Evolutionary conservation across 2,797 vertebrate genomes (phyloP).

Genomic region (Sebastes flavidus): DNA sequence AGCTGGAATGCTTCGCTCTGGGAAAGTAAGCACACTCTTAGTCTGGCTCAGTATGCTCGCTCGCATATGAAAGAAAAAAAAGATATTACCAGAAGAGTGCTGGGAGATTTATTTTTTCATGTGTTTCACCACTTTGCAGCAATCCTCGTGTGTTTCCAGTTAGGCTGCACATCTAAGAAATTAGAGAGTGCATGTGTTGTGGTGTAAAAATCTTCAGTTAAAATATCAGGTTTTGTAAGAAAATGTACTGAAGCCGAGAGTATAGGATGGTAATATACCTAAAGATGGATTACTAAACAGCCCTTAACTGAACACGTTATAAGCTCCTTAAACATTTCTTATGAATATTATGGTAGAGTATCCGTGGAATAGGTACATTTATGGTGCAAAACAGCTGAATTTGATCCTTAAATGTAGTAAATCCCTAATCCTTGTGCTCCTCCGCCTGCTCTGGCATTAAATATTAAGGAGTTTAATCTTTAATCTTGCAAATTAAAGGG

Average conservation of each 20-base stretch:
- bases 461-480: not conserved
- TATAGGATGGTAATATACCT: not conserved
- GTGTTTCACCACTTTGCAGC: constrained; percentile 23
- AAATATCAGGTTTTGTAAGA: constrained; percentile 13
- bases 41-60: constrained; percentile 10
- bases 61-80: constrained; percentile 17
- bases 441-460: not conserved
- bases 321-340: not conserved
- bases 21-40: constrained; percentile 91
- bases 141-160: constrained; percentile 31
- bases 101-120: constrained; percentile 11
- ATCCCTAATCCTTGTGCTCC: not conserved
- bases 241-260: not conserved
- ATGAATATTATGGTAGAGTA: not conserved
- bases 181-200: not conserved
- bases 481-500: not conserved
- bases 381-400: not conserved
- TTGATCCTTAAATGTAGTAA: not conserved
- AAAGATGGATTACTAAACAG: not conserved
- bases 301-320: not conserved
- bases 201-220: not conserved
- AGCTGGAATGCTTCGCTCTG: constrained; percentile 96
- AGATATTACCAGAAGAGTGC: constrained; percentile 3
- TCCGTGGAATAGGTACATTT: not conserved
- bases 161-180: constrained; percentile 24